Evolutionary conservation across 2,797 vertebrate genomes (phyloP).

Genomic region (Pogonophryne albipinna): DNA sequence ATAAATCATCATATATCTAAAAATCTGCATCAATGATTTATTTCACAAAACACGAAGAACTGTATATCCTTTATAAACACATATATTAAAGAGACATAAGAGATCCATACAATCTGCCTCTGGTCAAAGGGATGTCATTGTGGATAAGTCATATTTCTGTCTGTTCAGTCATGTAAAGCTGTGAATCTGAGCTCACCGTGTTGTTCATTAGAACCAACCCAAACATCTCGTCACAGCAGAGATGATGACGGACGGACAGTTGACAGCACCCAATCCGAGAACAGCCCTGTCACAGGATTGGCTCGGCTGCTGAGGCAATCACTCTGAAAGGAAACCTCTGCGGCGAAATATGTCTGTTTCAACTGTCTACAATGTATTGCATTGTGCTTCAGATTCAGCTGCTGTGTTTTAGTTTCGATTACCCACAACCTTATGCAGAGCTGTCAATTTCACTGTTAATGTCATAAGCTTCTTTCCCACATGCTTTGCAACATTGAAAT

Average conservation of each 20-base stretch:
- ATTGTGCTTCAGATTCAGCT: background rate
- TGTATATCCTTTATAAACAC: background rate
- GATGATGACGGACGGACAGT: background rate
- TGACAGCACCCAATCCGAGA: background rate
- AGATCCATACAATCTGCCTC: background rate
- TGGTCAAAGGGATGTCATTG: background rate
- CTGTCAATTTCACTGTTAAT: too few relatives aligned
- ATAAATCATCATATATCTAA: background rate
- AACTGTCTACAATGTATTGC: constrained; percentile 2
- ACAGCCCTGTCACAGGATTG: background rate
- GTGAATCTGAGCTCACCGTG: background rate
- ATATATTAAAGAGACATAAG: background rate
- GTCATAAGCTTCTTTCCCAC: too few relatives aligned
- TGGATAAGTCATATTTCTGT: constrained; percentile 3
- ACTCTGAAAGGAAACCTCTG: constrained; percentile 1
- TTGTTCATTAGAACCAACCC: background rate
- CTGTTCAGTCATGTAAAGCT: background rate
- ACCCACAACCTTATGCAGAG: too few relatives aligned
- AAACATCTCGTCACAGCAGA: constrained; percentile 16
- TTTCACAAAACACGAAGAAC: background rate
- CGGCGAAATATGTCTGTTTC: background rate
- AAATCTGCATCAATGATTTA: background rate
- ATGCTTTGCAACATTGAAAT: too few relatives aligned
- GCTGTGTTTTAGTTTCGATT: background rate
- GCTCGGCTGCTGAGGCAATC: background rate